A percentile compares a stretch with the other conserved stretches of the same genome.
These are phyloP conservation scores for Lutraria rhynchaena DNA, from an alignment of 1,140 invertebrate species.

Conservation along the genomic window DNA sequence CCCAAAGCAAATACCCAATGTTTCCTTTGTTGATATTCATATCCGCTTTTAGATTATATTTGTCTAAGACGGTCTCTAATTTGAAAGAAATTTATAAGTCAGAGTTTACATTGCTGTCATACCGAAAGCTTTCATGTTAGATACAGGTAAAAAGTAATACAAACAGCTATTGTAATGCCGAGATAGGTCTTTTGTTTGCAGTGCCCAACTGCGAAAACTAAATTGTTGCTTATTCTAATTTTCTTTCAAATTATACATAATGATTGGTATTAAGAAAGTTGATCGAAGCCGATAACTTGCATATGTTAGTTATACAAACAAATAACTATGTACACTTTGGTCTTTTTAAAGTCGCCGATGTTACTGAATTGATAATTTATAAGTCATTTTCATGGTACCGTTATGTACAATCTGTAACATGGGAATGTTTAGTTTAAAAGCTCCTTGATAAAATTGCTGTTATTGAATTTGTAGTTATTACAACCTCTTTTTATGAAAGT, in stretches of 20 bases:
- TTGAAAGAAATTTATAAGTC: slow-evolving; percentile 39
- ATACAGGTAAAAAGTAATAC: slow-evolving; percentile 19
- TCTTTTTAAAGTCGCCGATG: too few relatives aligned
- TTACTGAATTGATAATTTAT: too few relatives aligned
- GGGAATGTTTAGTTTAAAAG: too few relatives aligned
- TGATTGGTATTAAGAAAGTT: neutral
- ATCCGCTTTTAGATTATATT: slow-evolving; percentile 37
- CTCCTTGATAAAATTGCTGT: too few relatives aligned
- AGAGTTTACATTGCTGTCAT: slow-evolving; percentile 37
- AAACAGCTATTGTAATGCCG: slow-evolving; percentile 13
- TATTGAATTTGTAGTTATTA: too few relatives aligned
- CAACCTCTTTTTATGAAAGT: too few relatives aligned
- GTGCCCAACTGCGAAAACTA: slow-evolving; percentile 42
- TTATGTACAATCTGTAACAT: too few relatives aligned
- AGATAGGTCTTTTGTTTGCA: slow-evolving; percentile 10
- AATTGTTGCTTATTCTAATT: slow-evolving; percentile 23
- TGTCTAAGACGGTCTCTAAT: slow-evolving; percentile 32
- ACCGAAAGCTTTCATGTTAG: slow-evolving; percentile 21
- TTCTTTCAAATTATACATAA: slow-evolving; percentile 44
- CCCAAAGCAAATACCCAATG: slow-evolving; percentile 20
- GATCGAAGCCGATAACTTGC: too few relatives aligned
- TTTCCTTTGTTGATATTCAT: slow-evolving; percentile 15
- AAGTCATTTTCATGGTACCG: too few relatives aligned
- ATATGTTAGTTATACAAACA: too few relatives aligned
- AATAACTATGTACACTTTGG: too few relatives aligned